Evolutionary conservation across 2,797 vertebrate genomes (phyloP), one percentile per base, ranked within the genome.

Genomic region (Lycodopsis pacificus): DNA sequence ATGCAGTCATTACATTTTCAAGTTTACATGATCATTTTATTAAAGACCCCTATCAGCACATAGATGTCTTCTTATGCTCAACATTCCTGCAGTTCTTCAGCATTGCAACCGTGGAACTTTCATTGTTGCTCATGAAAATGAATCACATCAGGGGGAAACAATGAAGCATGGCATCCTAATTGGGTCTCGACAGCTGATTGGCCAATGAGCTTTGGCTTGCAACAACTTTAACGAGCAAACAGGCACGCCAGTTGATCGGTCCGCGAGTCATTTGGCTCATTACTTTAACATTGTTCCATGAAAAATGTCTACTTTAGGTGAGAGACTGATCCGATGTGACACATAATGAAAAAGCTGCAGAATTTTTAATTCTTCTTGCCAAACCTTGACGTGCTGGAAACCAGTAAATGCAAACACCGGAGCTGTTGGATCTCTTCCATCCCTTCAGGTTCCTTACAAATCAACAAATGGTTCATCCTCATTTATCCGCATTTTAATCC

Each of bases 401-500:
- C 5, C 53, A 65, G 54, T 4, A 42, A 30, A 70, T 1, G 2
- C 17, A 64, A 71, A 61, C 30, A 57, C 11, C 40, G 30, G 49
- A 8, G n/a, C 36, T 15, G 34, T 65, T 75, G n/a, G 30, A 53
- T 71, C 8, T 68, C 11, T 20, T 42, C 8, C 17, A 15, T 27
- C 11, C 61, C 12, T 38, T 34, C 42, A 5, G 46, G 42, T 14
- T 42, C 7, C 38, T 20, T 64, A 14, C 30, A 64, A 54, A 38
- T n/a, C 25, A 44, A 0, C 9, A 49, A 59, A 70, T 36, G 12
- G 77, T 79, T 69, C 0, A 72, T 79, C 68, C 59, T 48, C 22
- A 73, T 65, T 54, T 44, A 56, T 59, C 62, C 67, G 20, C 53
- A 68, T 76, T 83, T 73, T 22, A 4, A 54, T 36, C 20, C 3